Evolutionary conservation across 2,113 vertebrate genomes (phyloP), one percentile per base, ranked within the genome.

Genomic region (Plotosus lineatus): DNA sequence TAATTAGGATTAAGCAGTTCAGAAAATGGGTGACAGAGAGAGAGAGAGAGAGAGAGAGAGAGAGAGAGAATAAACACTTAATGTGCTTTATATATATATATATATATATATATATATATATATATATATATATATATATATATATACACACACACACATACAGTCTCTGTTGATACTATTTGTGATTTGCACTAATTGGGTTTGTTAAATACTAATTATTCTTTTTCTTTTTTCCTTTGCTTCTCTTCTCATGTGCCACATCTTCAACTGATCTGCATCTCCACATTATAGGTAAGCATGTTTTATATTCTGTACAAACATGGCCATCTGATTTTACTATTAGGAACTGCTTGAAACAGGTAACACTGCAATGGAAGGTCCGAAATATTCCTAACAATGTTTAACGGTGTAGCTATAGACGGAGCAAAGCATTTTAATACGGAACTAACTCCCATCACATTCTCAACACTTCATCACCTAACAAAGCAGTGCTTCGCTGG

Each of bases 261-360:
- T n/a, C 42, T 40, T 73, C 42, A 48, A 75, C 46, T 75, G 69
- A 48, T 74, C 38, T 3, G 50, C 7, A 1, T 21, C 63, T 79
- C 46, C 19, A 33, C 31, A 61, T 77, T 85, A 60, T 60, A 85
- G 84, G 84, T 85, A 80, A 85, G 78, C 66, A 66, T 56, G 23
- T 77, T 60, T 42, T 4, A 42, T 14, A 40, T 77, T 50, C 28
- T n/a, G 19, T 15, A 48, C 36, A 58, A 17, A 44, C 40, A 51
- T 31, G n/a, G 60, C 46, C 33, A 23, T 56, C 10, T 1, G 6
- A 28, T 21, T 63, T 33, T 21, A 21, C 15, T 1, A 4, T 11
- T 23, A 38, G 23, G 36, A 66, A 66, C 23, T 11, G 42, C 38
- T 23, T 68, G 2, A 26, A 6, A 26, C 2, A 7, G 40, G 6